Evolutionary conservation across 2,888 invertebrate genomes (phyloP), one percentile per base, ranked within the genome.

Genomic region (Seira sanloemensis): DNA sequence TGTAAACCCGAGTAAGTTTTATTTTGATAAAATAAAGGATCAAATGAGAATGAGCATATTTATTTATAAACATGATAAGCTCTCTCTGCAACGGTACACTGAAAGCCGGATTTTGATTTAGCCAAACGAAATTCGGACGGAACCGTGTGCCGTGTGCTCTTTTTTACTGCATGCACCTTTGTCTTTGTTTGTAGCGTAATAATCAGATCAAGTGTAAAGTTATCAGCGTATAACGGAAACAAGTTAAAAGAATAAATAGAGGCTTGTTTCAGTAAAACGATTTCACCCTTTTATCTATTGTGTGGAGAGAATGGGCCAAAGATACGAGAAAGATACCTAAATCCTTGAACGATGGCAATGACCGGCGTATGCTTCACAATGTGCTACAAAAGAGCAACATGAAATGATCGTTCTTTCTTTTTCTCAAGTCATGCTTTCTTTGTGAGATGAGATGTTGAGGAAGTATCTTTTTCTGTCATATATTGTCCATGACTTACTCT

Each of bases 331-430:
- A n/a, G n/a, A 58, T 58, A 18, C 58, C 58, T 58, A 58, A 7
- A 58, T 58, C 58, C 58, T 58, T 58, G 58, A 58, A 58, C 18
- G 58, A 58, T 58, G 58, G 58, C 58, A 58, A 58, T 58, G 58
- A 58, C 58, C 58, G 58, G 58, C 7, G 58, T 18, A 18, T 58
- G n/a, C n/a, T n/a, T n/a, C n/a, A 18, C 7, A 58, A 18, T 58
- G n/a, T 18, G 58, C n/a, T 58, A 37, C 37, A 7, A 12, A 4
- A 37, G 12, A 7, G 37, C 37, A 37, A 37, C n/a, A 12, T 37
- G 12, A 37, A 37, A 37, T 7, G 12, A 18, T 58, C n/a, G n/a
- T n/a, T n/a, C 9, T 58, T 58, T 58, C n/a, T 58, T 58, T 58
- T 58, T 58, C 58, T 37, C 58, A 58, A 37, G 12, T 12, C 12